Evolutionary conservation across 1,140 invertebrate species (phyloP).

Genomic region (Zaprionus gabonicus): DNA sequence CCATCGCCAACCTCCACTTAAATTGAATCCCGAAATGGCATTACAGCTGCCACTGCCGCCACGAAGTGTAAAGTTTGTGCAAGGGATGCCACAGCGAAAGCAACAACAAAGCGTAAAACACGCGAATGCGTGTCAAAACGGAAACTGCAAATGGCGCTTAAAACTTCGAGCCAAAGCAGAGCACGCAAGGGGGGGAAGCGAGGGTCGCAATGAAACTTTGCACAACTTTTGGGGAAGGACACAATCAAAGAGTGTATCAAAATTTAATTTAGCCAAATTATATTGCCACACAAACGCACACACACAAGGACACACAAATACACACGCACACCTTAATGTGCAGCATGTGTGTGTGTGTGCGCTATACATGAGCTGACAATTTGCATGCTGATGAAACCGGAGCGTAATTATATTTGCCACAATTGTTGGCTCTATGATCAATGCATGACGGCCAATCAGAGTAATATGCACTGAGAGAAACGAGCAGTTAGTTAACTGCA

Average conservation of each 20-base stretch:
- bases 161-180: conserved; percentile 6
- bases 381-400: conserved; percentile 34
- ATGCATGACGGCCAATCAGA: conserved; percentile 12
- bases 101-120: conserved; percentile 32
- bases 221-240: not conserved
- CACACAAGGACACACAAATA: not conserved
- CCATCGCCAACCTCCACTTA: conserved; percentile 15
- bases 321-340: not conserved
- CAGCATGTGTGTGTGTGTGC: conserved; percentile 11
- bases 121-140: conserved; percentile 41
- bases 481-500: not conserved
- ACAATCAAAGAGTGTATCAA: conserved; percentile 5
- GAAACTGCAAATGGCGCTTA: conserved; percentile 40
- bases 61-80: conserved; percentile 51
- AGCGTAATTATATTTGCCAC: conserved; percentile 46
- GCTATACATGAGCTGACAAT: conserved; percentile 42
- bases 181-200: not conserved
- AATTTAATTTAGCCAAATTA: conserved; percentile 29
- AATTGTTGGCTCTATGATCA: conserved; percentile 36
- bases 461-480: conserved; percentile 5
- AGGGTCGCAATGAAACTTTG: not conserved
- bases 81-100: conserved; percentile 43
- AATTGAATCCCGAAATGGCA: conserved; percentile 33
- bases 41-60: conserved; percentile 22
- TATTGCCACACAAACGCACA: conserved; percentile 5